A percentile compares a stretch with the other conserved stretches of the same genome.
These are phyloP conservation scores for Clamator glandarius DNA, from an alignment of 2,797 vertebrate genomes.

Conservation along the genomic window DNA sequence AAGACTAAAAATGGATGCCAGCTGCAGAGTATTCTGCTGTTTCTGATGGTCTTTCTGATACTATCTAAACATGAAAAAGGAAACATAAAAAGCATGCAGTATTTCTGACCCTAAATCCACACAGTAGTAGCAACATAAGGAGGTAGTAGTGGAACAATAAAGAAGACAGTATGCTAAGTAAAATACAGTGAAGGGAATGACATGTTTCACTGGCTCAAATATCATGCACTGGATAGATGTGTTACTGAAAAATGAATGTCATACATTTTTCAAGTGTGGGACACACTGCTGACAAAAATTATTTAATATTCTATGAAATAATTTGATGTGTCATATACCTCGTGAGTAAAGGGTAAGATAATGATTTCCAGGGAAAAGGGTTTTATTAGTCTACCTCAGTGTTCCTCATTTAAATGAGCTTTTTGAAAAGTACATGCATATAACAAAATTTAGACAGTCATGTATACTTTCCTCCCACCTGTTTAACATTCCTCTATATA, in stretches of 20 bases:
- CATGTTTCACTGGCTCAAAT: not conserved
- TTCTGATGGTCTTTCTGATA: not conserved
- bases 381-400: not conserved
- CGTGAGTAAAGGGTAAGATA: not conserved
- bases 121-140: not conserved
- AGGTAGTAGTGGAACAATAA: not conserved
- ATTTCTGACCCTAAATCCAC: not conserved
- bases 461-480: not conserved
- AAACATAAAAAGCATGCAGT: not conserved
- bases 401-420: not conserved
- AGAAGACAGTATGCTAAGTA: not conserved
- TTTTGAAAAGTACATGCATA: not conserved
- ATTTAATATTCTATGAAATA: not conserved
- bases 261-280: not conserved
- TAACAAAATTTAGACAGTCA: not conserved
- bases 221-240: not conserved
- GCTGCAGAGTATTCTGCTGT: not conserved
- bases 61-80: not conserved
- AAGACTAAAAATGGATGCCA: not conserved
- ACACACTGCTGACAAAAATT: not conserved
- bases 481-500: not conserved
- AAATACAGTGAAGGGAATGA: not conserved
- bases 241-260: not conserved
- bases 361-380: not conserved
- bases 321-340: not conserved